Base-by-base conservation (phyloP, 1,140 invertebrate genomes). In the Ceratina japonica region DNA sequence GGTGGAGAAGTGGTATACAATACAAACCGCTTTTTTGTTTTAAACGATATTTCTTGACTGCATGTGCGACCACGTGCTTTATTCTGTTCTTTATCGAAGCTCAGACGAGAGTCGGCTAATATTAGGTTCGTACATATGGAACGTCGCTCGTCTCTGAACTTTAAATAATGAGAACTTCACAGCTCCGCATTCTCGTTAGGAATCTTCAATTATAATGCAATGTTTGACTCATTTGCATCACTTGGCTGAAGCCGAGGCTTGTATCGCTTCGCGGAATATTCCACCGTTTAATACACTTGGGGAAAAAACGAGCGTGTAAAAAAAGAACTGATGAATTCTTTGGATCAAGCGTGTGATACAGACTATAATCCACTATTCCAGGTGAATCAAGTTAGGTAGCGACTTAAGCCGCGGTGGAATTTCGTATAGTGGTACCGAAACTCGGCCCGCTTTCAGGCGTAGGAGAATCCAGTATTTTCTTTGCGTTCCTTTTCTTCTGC, bases 401-500 rank as follows among this genome's bases (percentile, higher is more conserved):
- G 72, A 18, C 56, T 80, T 73, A 80, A 75, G 71, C 78, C 27
- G 75, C 63, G 0, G 59, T 70, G 52, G 59, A 76, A 76, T 80
- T 77, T 70, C 66, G 64, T 65, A 61, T 22, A 62, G 59, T 44
- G 37, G 37, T 7, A 44, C 59, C 81, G 63, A 75, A 74, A 59
- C 56, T 58, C 58, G 56, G 59, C 59, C 13, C 54, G 74, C 75
- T 69, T 31, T 49, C 56, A 51, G 51, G 70, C 64, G 64, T 74
- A 68, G 69, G 74, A 70, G 72, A 69, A 72, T 54, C 51, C 54
- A 65, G 62, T 78, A 75, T 82, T 85, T 80, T 76, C 72, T 81
- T 79, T 58, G 63, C 71, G 24, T 79, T 79, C 65, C 80, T 85
- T 86, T 80, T 80, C 76, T 72, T 83, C 70, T 31, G 31, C 82